A percentile compares a stretch with the other conserved stretches of the same genome.
Conservation (phyloP, 2,797 vertebrate species). For the Momotus momota region DNA sequence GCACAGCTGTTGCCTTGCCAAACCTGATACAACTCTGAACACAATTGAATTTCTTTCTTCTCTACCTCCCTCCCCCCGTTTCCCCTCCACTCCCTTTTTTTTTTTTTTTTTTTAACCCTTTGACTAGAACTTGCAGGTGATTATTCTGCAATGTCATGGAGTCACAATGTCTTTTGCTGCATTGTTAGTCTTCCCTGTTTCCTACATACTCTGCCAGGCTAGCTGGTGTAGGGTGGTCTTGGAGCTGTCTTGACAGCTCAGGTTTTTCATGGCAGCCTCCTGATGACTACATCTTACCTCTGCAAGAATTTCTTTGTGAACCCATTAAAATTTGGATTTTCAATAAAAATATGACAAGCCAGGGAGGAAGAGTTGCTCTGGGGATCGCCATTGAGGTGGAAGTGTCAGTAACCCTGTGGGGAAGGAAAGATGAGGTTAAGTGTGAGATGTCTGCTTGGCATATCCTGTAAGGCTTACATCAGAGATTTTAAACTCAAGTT, state of each 20-base stretch:
- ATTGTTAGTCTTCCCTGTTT: not conserved
- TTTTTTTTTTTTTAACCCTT: constrained; percentile 31
- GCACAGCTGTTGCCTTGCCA: constrained; percentile 66
- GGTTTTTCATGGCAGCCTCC: not conserved
- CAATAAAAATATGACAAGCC: not conserved
- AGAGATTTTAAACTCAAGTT: not conserved
- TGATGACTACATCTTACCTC: not conserved
- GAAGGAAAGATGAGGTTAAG: not conserved
- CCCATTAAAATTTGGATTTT: not conserved
- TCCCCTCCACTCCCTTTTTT: not conserved
- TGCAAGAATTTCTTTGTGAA: not conserved
- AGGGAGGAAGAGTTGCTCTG: not conserved
- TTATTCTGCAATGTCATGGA: not conserved
- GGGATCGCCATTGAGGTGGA: not conserved
- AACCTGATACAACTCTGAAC: constrained; percentile 41
- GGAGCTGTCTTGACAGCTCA: not conserved
- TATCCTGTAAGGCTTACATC: not conserved
- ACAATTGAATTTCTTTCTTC: constrained; percentile 17
- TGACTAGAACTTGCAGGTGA: not conserved
- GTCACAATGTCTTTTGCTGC: not conserved
- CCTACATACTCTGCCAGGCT: not conserved
- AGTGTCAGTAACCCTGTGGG: not conserved
- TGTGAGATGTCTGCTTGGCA: not conserved
- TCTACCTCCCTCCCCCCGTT: not conserved
- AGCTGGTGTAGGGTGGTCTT: not conserved